These are phyloP conservation scores for Garra rufa DNA, from an alignment of 2,113 vertebrate species.

Conservation along the genomic window DNA sequence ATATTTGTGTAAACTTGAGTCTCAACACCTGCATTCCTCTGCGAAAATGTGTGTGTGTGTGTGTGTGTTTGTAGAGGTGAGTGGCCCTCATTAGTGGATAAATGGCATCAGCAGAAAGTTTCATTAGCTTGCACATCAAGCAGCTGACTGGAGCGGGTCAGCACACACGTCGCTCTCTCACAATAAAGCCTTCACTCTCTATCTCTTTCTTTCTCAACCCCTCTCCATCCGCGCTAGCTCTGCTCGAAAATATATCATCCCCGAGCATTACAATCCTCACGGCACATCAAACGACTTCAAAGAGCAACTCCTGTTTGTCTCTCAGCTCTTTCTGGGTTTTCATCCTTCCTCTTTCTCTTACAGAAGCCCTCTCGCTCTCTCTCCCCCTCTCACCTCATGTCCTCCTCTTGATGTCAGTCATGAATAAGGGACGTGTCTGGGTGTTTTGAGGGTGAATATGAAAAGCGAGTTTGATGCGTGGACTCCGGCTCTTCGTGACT, in stretches of 20 bases:
- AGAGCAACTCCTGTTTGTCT: conserved; percentile 51
- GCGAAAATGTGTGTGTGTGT: conserved; percentile 34
- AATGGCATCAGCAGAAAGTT: conserved; percentile 56
- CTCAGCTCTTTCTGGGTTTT: conserved; percentile 36
- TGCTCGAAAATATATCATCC: conserved; percentile 41
- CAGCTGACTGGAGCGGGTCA: conserved; percentile 46
- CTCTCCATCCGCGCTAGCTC: neutral
- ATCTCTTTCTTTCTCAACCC: conserved; percentile 20
- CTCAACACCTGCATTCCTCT: conserved; percentile 48
- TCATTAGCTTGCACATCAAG: conserved; percentile 45
- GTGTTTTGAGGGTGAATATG: conserved; percentile 33
- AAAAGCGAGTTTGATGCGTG: conserved; percentile 45
- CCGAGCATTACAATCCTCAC: conserved; percentile 43
- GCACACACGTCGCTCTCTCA: conserved; percentile 5
- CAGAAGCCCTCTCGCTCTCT: conserved; percentile 28
- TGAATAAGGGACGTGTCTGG: conserved; percentile 46
- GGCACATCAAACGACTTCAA: conserved; percentile 59
- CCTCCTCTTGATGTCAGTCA: conserved; percentile 39
- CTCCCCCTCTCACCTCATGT: conserved; percentile 17
- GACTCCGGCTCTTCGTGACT: conserved; percentile 45
- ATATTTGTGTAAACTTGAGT: neutral
- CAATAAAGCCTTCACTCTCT: conserved; percentile 48
- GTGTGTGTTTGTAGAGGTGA: conserved; percentile 36
- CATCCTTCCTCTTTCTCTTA: conserved; percentile 25
- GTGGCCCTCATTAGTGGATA: conserved; percentile 51